Evolutionary conservation across 2,888 invertebrate genomes (phyloP).

Genomic region (Brenthis hecate): DNA sequence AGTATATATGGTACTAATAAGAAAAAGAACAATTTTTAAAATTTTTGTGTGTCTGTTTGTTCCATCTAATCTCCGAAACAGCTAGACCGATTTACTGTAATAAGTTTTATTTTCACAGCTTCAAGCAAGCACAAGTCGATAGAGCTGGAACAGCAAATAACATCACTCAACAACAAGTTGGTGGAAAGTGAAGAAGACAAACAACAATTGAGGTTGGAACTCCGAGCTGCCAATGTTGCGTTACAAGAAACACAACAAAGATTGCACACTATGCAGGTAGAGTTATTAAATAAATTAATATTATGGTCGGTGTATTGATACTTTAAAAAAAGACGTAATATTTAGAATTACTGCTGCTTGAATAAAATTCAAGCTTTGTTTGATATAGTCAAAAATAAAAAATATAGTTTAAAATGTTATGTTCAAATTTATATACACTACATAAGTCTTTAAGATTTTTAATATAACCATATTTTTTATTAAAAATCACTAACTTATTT

Average conservation of each 20-base stretch:
- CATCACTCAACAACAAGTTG: conserved; percentile 56
- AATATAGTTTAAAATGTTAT: too few species aligned
- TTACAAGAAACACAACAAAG: conserved; percentile 74
- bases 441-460: too few species aligned
- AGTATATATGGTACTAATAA: too few species aligned
- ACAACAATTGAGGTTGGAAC: conserved; percentile 68
- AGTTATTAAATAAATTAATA: not conserved
- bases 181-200: conserved; percentile 65
- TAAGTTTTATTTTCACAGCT: conserved; percentile 49
- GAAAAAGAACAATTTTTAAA: too few species aligned
- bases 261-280: conserved; percentile 69
- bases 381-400: too few species aligned
- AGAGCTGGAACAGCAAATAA: conserved; percentile 69
- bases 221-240: conserved; percentile 66
- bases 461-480: too few species aligned
- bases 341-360: not conserved
- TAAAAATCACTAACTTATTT: too few species aligned
- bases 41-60: too few species aligned
- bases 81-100: not conserved
- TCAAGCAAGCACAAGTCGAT: conserved; percentile 71
- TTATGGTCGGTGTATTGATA: not conserved
- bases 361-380: too few species aligned
- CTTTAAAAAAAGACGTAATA: not conserved
- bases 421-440: too few species aligned
- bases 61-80: too few species aligned